Percentiles rank a stretch among this genome's conserved stretches.
Evolutionary conservation across 2,888 invertebrate genomes (phyloP).

Genomic region (Epinotia nisella): DNA sequence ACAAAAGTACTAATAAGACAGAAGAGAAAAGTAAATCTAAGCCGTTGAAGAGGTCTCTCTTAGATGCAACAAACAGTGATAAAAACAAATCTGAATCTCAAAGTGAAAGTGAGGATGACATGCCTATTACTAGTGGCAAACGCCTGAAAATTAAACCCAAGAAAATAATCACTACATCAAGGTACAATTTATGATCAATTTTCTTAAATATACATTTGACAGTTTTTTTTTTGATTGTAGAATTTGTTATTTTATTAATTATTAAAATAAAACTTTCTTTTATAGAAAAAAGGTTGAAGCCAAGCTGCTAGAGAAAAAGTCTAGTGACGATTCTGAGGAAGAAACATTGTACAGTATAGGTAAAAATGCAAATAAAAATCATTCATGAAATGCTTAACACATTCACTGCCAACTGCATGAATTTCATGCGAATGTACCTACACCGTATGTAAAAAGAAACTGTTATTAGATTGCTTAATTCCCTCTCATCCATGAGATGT

Average conservation of each 20-base stretch:
- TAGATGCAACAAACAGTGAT: slow-evolving; percentile 71
- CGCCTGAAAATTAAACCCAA: slow-evolving; percentile 80
- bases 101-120: slow-evolving; percentile 77
- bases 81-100: slow-evolving; percentile 80
- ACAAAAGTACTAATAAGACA: slow-evolving; percentile 56
- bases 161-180: slow-evolving; percentile 72
- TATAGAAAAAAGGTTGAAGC: slow-evolving; percentile 85
- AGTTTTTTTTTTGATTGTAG: neutral
- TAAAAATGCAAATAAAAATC: slow-evolving; percentile 49
- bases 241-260: slow-evolving; percentile 8
- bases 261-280: slow-evolving; percentile 44
- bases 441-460: too few species aligned
- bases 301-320: slow-evolving; percentile 78
- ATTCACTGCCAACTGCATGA: too few species aligned
- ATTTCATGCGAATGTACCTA: too few species aligned
- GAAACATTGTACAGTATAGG: slow-evolving; percentile 79
- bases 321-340: slow-evolving; percentile 82
- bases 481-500: too few species aligned
- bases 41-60: slow-evolving; percentile 71
- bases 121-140: slow-evolving; percentile 72
- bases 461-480: too few species aligned
- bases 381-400: too few species aligned
- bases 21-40: slow-evolving; percentile 63
- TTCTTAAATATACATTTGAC: too few species aligned
- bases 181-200: slow-evolving; percentile 50